Percentiles rank a stretch among this genome's conserved stretches.
phyloP scores from a whole-genome alignment of 2,888 invertebrate species.

The Apodemia duryi region DNA sequence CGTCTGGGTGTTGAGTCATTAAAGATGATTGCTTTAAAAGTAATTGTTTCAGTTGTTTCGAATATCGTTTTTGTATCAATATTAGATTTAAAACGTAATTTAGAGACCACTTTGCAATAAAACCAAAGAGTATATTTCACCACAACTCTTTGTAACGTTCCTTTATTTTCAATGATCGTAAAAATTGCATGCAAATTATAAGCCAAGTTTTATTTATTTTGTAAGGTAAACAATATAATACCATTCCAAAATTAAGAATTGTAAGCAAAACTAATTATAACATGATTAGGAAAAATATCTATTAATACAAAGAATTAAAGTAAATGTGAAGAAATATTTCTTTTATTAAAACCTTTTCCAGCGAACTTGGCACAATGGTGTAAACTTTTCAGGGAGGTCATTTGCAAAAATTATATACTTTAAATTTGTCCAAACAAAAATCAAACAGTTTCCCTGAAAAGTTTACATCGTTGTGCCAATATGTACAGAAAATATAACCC shows the following conservation, averaged over 20 bases:
- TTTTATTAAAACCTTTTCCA: slow-evolving; percentile 21
- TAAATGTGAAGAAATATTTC: slow-evolving; percentile 50
- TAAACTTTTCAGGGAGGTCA: too few species aligned
- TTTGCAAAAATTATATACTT: too few species aligned
- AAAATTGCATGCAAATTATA: slow-evolving; percentile 54
- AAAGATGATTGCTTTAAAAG: slow-evolving; percentile 42
- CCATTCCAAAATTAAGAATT: slow-evolving; percentile 76
- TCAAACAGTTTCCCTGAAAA: too few species aligned
- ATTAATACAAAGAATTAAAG: slow-evolving; percentile 66
- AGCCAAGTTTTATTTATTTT: slow-evolving; percentile 64
- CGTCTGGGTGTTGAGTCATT: slow-evolving; percentile 37
- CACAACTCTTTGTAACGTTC: slow-evolving; percentile 68
- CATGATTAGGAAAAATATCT: slow-evolving; percentile 63
- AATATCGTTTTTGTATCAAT: slow-evolving; percentile 21
- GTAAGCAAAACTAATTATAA: slow-evolving; percentile 69
- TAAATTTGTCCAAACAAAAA: too few species aligned
- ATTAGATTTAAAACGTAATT: slow-evolving; percentile 35
- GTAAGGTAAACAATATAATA: slow-evolving; percentile 71
- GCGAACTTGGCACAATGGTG: too few species aligned
- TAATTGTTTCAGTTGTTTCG: slow-evolving; percentile 30
- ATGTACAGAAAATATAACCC: too few species aligned
- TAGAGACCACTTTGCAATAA: slow-evolving; percentile 43
- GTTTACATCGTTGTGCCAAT: too few species aligned
- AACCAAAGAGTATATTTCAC: slow-evolving; percentile 72
- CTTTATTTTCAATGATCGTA: slow-evolving; percentile 40